Base-by-base conservation (phyloP, 2,113 vertebrate species). In the Mormyrus iriodes region DNA sequence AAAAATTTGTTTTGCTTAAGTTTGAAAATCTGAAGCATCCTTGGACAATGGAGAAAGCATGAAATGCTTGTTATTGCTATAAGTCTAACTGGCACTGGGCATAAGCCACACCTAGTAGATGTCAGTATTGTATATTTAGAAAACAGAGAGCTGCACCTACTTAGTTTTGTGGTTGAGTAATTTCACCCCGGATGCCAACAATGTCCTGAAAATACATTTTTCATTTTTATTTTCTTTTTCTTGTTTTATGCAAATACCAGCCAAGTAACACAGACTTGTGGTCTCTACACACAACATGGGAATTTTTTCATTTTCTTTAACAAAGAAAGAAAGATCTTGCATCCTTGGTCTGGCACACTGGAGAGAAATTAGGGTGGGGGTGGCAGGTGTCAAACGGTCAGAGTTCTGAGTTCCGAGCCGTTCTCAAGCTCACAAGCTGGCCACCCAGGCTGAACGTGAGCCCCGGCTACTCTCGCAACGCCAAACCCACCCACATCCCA, bases 221-320 rank as follows among this genome's bases (percentile, higher is more conserved):
- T 92, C 89, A 94, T 69, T 84, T 92, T 92, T 91, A 90, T 85
- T 88, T 90, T 76, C 93, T 90, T 69, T 39, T n/a, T 48, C 90
- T 89, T 92, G 93, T 94, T 90, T 90, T 92, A 93, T 90, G 90
- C 90, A 95, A 94, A 96, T 91, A 93, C 92, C 91, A 93, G 91
- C 88, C 87, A 89, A 88, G 84, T 91, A 83, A 89, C 90, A 92
- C 86, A 92, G 52, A 93, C 90, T 73, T 90, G 27, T 89, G 86
- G 35, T 89, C 76, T 86, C 90, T 91, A 91, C 85, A 90, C 91
- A 90, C 88, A 88, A 85, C 86, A 91, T 91, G 88, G 92, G 82
- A 85, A 55, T 42, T 39, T 55, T 88, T 91, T 79, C 35, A 55
- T 49, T 39, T 55, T 88, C 91, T 76, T 76, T 76, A 79, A 42